These are phyloP conservation scores for Melieria omissa DNA, from an alignment of 2,888 invertebrate species.

Conservation along the genomic window DNA sequence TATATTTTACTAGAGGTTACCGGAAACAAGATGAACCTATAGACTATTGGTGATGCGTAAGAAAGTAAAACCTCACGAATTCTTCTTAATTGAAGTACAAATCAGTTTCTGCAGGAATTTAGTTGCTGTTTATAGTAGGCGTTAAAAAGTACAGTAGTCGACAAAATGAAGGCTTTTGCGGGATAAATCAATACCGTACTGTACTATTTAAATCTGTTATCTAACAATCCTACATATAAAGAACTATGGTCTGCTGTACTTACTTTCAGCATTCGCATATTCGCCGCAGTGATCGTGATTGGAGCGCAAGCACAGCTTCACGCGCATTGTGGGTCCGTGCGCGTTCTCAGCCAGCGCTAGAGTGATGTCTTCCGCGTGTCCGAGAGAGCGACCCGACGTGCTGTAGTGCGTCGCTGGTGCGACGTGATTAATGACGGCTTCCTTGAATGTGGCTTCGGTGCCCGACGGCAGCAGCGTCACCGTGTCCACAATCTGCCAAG, in stretches of 20 bases:
- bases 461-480: constrained; percentile 79
- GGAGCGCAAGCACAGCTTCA: constrained; percentile 83
- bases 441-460: constrained; percentile 75
- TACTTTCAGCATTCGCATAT: constrained; percentile 84
- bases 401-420: constrained; percentile 53
- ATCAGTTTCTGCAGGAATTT: too few species aligned
- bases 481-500: constrained; percentile 81
- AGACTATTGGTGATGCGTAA: too few species aligned
- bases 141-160: too few species aligned
- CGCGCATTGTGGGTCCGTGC: constrained; percentile 74
- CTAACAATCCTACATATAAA: too few species aligned
- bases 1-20: too few species aligned
- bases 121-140: too few species aligned
- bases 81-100: too few species aligned
- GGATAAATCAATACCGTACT: too few species aligned
- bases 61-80: too few species aligned
- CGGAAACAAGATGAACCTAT: too few species aligned
- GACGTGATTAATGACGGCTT: constrained; percentile 74
- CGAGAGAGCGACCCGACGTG: constrained; percentile 65
- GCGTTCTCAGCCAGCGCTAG: constrained; percentile 71
- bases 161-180: too few species aligned
- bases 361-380: constrained; percentile 71
- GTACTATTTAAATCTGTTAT: too few species aligned
- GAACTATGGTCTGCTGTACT: constrained; percentile 65
- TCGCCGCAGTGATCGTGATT: constrained; percentile 87